phyloP scores from a whole-genome alignment of 2,113 vertebrate genomes.

The Myotis brandtii region DNA sequence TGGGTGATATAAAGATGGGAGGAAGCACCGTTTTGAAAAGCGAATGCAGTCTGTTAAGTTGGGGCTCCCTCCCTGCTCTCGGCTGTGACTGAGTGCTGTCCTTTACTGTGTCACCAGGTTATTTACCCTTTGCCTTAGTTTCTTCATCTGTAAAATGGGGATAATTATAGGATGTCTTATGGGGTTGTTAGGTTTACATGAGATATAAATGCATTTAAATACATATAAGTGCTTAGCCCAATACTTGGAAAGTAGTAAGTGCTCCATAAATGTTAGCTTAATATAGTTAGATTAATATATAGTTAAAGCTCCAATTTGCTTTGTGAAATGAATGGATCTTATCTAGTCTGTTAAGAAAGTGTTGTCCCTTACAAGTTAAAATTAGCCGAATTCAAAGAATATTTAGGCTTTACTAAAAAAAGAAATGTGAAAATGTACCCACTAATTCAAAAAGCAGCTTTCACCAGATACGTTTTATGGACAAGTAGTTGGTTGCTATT shows the following conservation, averaged over 20 bases:
- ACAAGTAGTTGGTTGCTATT: not conserved
- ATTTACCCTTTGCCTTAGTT: not conserved
- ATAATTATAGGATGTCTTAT: not conserved
- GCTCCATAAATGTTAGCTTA: not conserved
- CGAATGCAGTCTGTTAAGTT: not conserved
- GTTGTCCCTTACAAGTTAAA: conserved; percentile 7
- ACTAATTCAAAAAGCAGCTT: not conserved
- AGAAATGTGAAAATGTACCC: not conserved
- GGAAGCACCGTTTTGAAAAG: not conserved
- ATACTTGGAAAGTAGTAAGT: not conserved
- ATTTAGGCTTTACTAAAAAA: not conserved
- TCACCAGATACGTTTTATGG: not conserved
- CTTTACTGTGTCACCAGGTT: not conserved
- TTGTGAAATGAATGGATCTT: not conserved
- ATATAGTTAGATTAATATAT: not conserved
- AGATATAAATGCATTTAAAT: not conserved
- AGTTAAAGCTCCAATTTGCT: not conserved
- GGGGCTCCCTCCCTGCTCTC: not conserved
- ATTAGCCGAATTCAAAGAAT: conserved; percentile 6
- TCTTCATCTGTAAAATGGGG: not conserved
- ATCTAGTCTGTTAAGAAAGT: not conserved
- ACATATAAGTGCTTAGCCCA: not conserved
- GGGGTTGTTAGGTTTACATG: not conserved
- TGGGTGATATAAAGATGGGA: not conserved
- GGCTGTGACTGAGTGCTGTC: not conserved